These are phyloP conservation scores for Orchesella cincta DNA, from an alignment of 1,140 invertebrate species.

Conservation along the genomic window DNA sequence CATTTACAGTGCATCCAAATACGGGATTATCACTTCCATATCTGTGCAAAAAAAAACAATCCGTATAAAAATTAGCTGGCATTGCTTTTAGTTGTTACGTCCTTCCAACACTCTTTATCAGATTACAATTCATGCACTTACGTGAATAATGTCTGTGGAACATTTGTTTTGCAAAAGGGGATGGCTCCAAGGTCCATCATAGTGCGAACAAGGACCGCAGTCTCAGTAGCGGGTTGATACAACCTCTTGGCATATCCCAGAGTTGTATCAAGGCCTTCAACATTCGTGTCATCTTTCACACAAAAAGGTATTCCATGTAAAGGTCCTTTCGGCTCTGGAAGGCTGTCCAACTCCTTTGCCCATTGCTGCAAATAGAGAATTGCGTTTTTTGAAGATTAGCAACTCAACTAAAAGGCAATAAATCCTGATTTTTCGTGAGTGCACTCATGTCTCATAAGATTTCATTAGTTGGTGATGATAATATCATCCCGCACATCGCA, in stretches of 20 bases:
- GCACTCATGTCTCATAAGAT: too few relatives aligned
- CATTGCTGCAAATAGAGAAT: conserved; percentile 28
- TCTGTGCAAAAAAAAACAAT: conserved; percentile 5
- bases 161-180: conserved; percentile 59
- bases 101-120: neutral
- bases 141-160: conserved; percentile 55
- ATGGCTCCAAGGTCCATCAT: conserved; percentile 55
- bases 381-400: neutral
- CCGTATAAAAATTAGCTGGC: neutral
- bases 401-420: neutral
- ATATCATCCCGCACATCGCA: too few relatives aligned
- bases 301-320: conserved; percentile 56
- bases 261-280: conserved; percentile 59
- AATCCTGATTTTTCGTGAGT: neutral
- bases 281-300: conserved; percentile 54
- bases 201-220: conserved; percentile 54
- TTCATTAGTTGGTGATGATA: too few relatives aligned
- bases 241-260: conserved; percentile 57
- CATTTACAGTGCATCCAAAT: conserved; percentile 46
- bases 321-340: conserved; percentile 44
- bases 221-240: conserved; percentile 52
- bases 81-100: neutral
- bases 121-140: neutral
- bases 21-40: conserved; percentile 47
- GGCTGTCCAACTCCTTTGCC: conserved; percentile 39